Evolutionary conservation across 2,113 vertebrate genomes (phyloP).

Genomic region (Pituophis catenifer): DNA sequence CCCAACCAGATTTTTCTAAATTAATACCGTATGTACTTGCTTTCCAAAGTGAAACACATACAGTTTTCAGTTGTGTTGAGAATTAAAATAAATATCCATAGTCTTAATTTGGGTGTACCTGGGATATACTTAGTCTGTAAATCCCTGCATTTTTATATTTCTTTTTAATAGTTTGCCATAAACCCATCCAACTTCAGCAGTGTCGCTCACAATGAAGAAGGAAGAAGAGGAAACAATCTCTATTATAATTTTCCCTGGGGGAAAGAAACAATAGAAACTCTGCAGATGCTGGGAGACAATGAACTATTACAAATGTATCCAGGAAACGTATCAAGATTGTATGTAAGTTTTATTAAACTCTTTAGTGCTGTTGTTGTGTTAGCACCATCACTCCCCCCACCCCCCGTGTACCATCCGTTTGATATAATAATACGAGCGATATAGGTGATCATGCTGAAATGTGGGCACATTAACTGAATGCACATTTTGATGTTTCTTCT

Average conservation of each 20-base stretch:
- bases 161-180: conserved; percentile 82
- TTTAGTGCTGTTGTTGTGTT: not conserved
- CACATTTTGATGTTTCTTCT: conserved; percentile 41
- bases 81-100: not conserved
- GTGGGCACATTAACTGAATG: not conserved
- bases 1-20: not conserved
- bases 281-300: conserved; percentile 78
- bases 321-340: conserved; percentile 68
- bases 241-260: conserved; percentile 91
- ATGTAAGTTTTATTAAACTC: conserved; percentile 68
- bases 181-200: conserved; percentile 85
- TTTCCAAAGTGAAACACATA: not conserved
- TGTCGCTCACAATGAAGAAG: conserved; percentile 70
- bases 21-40: not conserved
- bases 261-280: conserved; percentile 81
- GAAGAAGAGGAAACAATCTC: conserved; percentile 77
- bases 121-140: not conserved
- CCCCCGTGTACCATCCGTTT: no score
- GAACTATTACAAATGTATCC: conserved; percentile 78
- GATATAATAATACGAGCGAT: not conserved
- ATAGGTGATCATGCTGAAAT: not conserved
- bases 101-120: not conserved
- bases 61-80: not conserved
- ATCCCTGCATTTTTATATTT: not conserved
- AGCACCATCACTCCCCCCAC: not conserved